Evolutionary conservation across 2,888 invertebrate species (phyloP), one percentile per base, ranked within the genome.

Genomic region (Oscheius sp.): DNA sequence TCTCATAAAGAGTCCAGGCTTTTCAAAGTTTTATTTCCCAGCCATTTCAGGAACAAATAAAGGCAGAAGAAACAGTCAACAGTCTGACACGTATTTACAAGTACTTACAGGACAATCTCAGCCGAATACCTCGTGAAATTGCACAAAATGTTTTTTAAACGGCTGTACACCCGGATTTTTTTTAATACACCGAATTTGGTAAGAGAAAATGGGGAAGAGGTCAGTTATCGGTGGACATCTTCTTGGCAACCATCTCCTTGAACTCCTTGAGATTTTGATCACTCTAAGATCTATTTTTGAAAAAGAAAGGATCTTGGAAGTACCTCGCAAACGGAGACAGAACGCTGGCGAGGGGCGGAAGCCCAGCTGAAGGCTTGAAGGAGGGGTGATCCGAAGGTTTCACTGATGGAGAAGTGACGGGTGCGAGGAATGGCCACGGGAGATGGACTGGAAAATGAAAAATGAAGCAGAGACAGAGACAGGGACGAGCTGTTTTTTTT

Each of bases 1-100:
- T 80, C 48, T 70, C 77, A 7, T 82, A 74, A 68, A 37, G 33
- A 42, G 3, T 42, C 42, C 4, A 5, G 42, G 42, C 42, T 42
- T 42, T 42, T 42, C 42, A 7, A 5, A 42, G 13, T 55, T 55
- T 55, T 55, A 21, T 55, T 32, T 29, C 21, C 21, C 21, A 21
- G 21, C 21, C 21, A 55, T 9, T 21, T 32, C 21, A 21, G 55
- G 32, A 53, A 53, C 53, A 13, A 13, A 53, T 53, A 53, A 53
- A 53, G 42, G 42, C 42, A 42, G 42, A 42, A 42, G 42, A 42
- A 42, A 42, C 42, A 42, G 42, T 42, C 42, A 42, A 42, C 42
- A 42, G 42, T 42, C 42, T 42, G 57, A 57, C 57, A 57, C 57
- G 57, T 57, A 57, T 57, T 57, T 57, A 57, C 57, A 57, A 57